Evolutionary conservation across 1,140 invertebrate species (phyloP), one percentile per base, ranked within the genome.

Genomic region (Drosophila suzukii): DNA sequence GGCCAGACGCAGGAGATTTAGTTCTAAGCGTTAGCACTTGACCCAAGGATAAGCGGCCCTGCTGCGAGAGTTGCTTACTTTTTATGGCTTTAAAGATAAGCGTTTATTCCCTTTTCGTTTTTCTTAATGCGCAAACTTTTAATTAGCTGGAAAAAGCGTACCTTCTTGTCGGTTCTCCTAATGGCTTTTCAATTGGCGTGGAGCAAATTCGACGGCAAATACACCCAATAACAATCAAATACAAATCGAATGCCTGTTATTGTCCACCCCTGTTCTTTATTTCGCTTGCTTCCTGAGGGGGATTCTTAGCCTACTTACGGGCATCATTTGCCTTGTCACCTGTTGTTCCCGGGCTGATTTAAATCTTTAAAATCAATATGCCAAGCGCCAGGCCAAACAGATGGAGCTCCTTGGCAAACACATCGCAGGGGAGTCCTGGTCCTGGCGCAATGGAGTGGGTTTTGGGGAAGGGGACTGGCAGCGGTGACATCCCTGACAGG

Each of bases 321-420:
- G 72, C 54, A 62, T 63, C 47, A 60, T 61, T 76, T 49, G 72
- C 20, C 27, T 39, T 79, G 66, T 80, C 80, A 88, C 83, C 83
- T 88, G 83, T 88, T 88, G 84, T 76, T 44, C 56, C 57, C 38
- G 67, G 5, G 12, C 59, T 55, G 66, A 53, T 76, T 81, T 70
- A 80, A 88, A 88, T 88, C 83, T 83, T 77, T 89, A 89, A 80
- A 88, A 83, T 88, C 83, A 88, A 88, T 88, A 89, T 89, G 83
- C 51, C 83, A 61, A 54, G 66, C 71, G 70, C 57, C 83, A 73
- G 54, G 71, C 30, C 47, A 54, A 66, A 20, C 73, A 75, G 51
- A 55, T 34, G 51, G 62, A 76, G 72, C 84, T 88, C 53, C 50
- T 36, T 12, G 58, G 68, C 51, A 67, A 51, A 80, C 73, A 76